Evolutionary conservation across 2,888 invertebrate species (phyloP).

Genomic region (Masnerella sp.): DNA sequence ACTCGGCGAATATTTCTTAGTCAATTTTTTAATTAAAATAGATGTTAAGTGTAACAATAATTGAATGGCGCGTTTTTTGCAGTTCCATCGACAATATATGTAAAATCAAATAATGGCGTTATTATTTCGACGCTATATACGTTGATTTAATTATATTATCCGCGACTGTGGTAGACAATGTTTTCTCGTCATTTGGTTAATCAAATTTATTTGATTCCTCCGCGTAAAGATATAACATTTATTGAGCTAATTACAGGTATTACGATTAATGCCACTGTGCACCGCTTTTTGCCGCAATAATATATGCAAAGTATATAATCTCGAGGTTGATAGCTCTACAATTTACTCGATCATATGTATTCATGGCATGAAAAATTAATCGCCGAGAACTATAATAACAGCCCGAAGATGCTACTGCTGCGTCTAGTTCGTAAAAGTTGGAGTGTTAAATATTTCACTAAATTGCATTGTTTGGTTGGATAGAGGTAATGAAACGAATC

Average conservation of each 20-base stretch:
- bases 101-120: background rate
- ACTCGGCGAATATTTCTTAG: constrained; percentile 1
- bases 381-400: background rate
- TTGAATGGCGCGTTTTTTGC: background rate
- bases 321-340: background rate
- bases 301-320: background rate
- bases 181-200: background rate
- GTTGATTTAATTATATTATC: constrained; percentile 1
- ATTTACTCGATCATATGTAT: background rate
- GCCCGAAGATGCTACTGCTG: background rate
- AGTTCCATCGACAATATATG: background rate
- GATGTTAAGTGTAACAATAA: constrained; percentile 4
- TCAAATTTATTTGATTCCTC: background rate
- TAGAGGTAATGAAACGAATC: no score
- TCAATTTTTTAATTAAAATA: background rate
- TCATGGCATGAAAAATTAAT: background rate
- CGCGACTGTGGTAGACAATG: background rate
- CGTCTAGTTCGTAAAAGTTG: no score
- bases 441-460: no score
- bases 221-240: no score
- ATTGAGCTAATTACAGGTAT: background rate
- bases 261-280: background rate
- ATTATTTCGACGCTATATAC: background rate
- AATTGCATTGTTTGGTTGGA: no score
- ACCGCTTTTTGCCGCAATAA: background rate